phyloP scores from a whole-genome alignment of 2,113 vertebrate species.

The Thalassoma bifasciatum region DNA sequence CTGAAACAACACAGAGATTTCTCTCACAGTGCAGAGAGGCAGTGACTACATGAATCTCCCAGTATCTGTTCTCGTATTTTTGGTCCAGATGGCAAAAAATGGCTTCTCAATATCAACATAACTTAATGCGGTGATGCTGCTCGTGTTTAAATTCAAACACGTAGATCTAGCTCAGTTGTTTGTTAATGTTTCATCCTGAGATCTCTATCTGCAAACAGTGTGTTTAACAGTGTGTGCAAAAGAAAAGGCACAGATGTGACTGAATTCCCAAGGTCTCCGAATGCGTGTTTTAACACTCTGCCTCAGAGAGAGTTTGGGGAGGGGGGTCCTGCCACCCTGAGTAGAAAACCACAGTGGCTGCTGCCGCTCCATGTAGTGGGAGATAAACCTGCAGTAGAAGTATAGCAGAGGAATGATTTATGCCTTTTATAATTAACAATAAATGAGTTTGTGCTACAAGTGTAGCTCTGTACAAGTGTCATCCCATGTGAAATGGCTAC shows the following conservation, averaged over 20 bases:
- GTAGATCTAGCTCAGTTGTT: conserved; percentile 57
- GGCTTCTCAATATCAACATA: conserved; percentile 44
- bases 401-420: conserved; percentile 9
- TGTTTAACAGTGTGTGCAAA: conserved; percentile 71
- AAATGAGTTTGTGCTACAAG: not conserved
- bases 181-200: conserved; percentile 64
- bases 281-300: conserved; percentile 75
- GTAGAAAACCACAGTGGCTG: conserved; percentile 33
- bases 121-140: conserved; percentile 54
- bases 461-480: not conserved
- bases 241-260: conserved; percentile 77
- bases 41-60: conserved; percentile 7
- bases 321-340: conserved; percentile 32
- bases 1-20: conserved; percentile 34
- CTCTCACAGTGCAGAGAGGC: conserved; percentile 16
- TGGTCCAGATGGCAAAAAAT: conserved; percentile 52
- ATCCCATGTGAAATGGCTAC: not conserved
- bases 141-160: conserved; percentile 53
- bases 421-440: not conserved
- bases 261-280: conserved; percentile 80
- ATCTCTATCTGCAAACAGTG: conserved; percentile 64
- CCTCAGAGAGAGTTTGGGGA: conserved; percentile 52
- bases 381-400: conserved; percentile 18
- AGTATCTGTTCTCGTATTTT: conserved; percentile 32
- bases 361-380: conserved; percentile 17